A percentile compares a stretch with the other conserved stretches of the same genome.
phyloP scores from a whole-genome alignment of 2,113 vertebrate genomes.

The Heptranchias perlo region DNA sequence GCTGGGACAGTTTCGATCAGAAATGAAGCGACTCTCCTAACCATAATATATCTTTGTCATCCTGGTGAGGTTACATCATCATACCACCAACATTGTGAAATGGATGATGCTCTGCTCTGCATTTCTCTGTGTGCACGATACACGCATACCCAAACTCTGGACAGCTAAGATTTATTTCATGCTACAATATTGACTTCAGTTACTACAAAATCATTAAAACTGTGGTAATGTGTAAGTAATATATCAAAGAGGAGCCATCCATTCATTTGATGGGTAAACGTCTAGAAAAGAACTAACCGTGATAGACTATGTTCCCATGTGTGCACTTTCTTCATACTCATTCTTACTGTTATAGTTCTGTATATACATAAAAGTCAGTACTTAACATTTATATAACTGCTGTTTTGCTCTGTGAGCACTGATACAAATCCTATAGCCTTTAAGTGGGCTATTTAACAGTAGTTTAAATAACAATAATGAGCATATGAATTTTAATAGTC shows the following conservation, averaged over 20 bases:
- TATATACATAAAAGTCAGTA: not conserved
- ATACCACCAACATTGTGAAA: not conserved
- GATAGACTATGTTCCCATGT: not conserved
- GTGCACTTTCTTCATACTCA: not conserved
- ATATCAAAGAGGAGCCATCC: constrained; percentile 8
- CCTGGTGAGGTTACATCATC: not conserved
- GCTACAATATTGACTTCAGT: not conserved
- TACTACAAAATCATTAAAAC: constrained; percentile 31
- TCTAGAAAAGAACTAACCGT: not conserved
- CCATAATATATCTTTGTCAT: not conserved
- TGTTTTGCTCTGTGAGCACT: not conserved
- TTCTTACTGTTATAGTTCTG: not conserved
- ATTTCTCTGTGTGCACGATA: not conserved
- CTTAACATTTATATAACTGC: not conserved
- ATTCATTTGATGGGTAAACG: not conserved
- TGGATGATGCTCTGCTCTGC: not conserved
- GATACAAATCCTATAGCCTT: not conserved
- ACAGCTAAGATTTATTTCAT: constrained; percentile 34
- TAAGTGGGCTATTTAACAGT: not conserved
- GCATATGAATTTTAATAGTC: not conserved
- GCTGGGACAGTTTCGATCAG: not conserved
- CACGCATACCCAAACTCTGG: not conserved
- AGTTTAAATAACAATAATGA: not conserved
- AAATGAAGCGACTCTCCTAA: not conserved
- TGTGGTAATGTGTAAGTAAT: not conserved